These are phyloP conservation scores for Euura saliciscinereae DNA, from an alignment of 1,140 invertebrate genomes.

Conservation along the genomic window DNA sequence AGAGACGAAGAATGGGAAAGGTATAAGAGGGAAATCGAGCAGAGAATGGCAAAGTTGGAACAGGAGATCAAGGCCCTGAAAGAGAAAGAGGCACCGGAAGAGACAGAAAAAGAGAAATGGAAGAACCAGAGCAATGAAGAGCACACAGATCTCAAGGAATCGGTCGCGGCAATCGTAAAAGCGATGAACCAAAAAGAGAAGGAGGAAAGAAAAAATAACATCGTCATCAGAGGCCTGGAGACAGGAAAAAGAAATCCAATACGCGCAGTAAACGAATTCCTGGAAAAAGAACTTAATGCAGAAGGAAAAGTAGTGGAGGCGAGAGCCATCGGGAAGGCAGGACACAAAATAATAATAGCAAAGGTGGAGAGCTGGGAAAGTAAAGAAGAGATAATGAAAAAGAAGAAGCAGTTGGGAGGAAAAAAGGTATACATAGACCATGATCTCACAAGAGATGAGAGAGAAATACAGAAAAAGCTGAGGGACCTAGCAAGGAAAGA, in stretches of 20 bases:
- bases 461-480: constrained; percentile 7
- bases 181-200: too few species aligned
- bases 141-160: too few species aligned
- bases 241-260: not conserved
- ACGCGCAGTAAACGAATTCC: not conserved
- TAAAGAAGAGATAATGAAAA: constrained; percentile 1
- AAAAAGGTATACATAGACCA: not conserved
- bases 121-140: too few species aligned
- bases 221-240: constrained; percentile 5
- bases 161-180: too few species aligned
- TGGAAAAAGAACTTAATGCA: not conserved
- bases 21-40: too few species aligned
- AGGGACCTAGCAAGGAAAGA: not conserved
- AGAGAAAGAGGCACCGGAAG: too few species aligned
- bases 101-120: too few species aligned
- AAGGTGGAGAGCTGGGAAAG: not conserved
- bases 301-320: not conserved
- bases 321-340: not conserved
- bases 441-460: not conserved
- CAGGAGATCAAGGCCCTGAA: too few species aligned
- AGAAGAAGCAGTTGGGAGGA: not conserved
- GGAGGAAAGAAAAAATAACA: not conserved
- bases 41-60: too few species aligned
- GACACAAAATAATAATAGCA: not conserved
- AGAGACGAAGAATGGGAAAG: too few species aligned